These are phyloP conservation scores for Parotocinclus haroldoi DNA, from an alignment of 2,797 vertebrate genomes.

Conservation along the genomic window DNA sequence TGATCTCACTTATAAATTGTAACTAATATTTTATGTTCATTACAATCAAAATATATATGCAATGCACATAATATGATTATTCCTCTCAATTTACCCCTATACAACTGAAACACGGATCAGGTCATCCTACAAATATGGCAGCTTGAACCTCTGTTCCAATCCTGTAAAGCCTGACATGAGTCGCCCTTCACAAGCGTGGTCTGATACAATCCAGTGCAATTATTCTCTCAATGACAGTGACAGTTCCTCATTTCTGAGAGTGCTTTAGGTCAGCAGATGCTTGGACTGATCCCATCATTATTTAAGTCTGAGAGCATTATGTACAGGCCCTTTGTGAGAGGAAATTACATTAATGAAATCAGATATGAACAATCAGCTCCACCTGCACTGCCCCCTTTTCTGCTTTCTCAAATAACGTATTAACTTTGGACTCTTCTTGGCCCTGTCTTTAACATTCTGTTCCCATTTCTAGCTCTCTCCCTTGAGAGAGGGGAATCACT, in stretches of 20 bases:
- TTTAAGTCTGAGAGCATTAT: slow-evolving; percentile 46
- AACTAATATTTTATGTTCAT: too few species aligned
- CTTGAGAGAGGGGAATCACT: slow-evolving; percentile 34
- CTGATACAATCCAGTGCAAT: too few species aligned
- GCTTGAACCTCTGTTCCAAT: slow-evolving; percentile 12
- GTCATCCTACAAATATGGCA: neutral
- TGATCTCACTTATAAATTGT: too few species aligned
- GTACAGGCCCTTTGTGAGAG: slow-evolving; percentile 44
- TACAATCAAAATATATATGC: too few species aligned
- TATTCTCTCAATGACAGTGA: neutral
- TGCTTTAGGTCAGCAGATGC: slow-evolving; percentile 14
- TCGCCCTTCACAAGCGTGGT: neutral
- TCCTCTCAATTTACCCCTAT: too few species aligned
- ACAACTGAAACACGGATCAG: neutral
- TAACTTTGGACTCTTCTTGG: slow-evolving; percentile 45
- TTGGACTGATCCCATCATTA: slow-evolving; percentile 39
- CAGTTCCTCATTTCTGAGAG: slow-evolving; percentile 10
- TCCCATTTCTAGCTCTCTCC: slow-evolving; percentile 12
- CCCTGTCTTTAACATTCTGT: slow-evolving; percentile 51
- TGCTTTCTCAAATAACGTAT: slow-evolving; percentile 53
- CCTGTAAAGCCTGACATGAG: neutral
- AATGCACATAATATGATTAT: too few species aligned
- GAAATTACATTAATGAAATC: slow-evolving; percentile 54
- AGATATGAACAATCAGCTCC: slow-evolving; percentile 48
- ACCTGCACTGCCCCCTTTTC: slow-evolving; percentile 21